Conservation (phyloP, 2,113 vertebrate genomes). For the Montifringilla adamsi region DNA sequence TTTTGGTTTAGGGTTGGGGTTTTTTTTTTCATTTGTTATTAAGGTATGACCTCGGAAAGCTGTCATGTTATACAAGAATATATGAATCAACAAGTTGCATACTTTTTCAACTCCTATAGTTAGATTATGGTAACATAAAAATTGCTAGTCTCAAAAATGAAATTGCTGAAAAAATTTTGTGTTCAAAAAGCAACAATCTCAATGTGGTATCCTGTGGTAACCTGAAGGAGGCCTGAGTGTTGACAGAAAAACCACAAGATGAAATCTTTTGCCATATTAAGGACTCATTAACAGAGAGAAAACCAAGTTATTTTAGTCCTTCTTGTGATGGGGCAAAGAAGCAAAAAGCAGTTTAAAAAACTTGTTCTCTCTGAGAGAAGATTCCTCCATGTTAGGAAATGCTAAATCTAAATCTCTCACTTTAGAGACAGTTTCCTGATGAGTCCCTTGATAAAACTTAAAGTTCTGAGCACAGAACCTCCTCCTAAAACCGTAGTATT, state of each 20-base stretch:
- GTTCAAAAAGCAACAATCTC: not conserved
- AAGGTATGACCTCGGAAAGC: not conserved
- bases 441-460: not conserved
- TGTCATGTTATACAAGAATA: not conserved
- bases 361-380: not conserved
- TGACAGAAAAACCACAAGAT: not conserved
- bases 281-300: not conserved
- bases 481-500: not conserved
- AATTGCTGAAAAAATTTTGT: not conserved
- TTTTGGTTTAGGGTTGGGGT: not conserved
- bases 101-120: not conserved
- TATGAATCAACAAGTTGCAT: not conserved
- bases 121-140: not conserved
- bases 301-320: not conserved
- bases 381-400: not conserved
- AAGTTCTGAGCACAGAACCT: not conserved
- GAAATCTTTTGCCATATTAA: not conserved
- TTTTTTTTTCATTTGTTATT: not conserved
- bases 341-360: not conserved
- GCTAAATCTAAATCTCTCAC: not conserved
- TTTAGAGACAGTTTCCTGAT: not conserved
- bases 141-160: not conserved
- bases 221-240: not conserved
- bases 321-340: not conserved
- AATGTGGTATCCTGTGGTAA: not conserved